Conservation (phyloP, 2,888 invertebrate genomes). For the Drosophila stalkeri region DNA sequence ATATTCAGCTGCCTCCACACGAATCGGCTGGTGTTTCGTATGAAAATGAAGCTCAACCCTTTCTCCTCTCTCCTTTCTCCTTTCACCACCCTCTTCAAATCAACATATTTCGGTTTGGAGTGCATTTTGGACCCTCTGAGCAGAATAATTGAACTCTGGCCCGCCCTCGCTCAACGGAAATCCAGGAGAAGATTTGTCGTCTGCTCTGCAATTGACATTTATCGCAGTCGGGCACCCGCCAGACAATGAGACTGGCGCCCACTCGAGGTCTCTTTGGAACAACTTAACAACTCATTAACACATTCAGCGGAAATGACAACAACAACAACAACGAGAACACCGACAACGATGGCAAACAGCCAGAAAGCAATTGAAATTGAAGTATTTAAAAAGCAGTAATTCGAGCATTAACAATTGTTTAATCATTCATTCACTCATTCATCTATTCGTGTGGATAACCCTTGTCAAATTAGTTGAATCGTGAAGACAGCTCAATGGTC, state of each 20-base stretch:
- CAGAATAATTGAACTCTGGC: slow-evolving; percentile 50
- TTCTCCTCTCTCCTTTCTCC: too few species aligned
- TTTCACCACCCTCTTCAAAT: slow-evolving; percentile 6
- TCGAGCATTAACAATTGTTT: slow-evolving; percentile 50
- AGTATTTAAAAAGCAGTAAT: slow-evolving; percentile 61
- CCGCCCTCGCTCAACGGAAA: slow-evolving; percentile 21
- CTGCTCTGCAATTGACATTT: slow-evolving; percentile 74
- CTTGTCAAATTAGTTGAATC: slow-evolving; percentile 64
- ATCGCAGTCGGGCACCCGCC: slow-evolving; percentile 61
- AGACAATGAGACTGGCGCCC: slow-evolving; percentile 36
- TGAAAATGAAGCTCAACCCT: slow-evolving; percentile 27
- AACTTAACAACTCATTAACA: slow-evolving; percentile 79
- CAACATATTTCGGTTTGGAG: slow-evolving; percentile 8
- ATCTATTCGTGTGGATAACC: slow-evolving; percentile 37
- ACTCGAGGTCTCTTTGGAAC: slow-evolving; percentile 49
- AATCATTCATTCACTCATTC: slow-evolving; percentile 24
- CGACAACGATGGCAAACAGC: slow-evolving; percentile 16
- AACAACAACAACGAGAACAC: slow-evolving; percentile 18
- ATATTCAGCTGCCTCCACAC: slow-evolving; percentile 3
- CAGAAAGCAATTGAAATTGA: slow-evolving; percentile 50
- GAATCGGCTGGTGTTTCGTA: slow-evolving; percentile 35
- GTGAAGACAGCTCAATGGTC: slow-evolving; percentile 15
- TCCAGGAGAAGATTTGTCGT: slow-evolving; percentile 27
- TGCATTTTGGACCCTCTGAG: slow-evolving; percentile 41
- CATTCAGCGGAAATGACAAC: slow-evolving; percentile 46